Percentiles rank a stretch among this genome's conserved stretches.
phyloP scores from a whole-genome alignment of 2,113 vertebrate species.

The Clupea harengus region DNA sequence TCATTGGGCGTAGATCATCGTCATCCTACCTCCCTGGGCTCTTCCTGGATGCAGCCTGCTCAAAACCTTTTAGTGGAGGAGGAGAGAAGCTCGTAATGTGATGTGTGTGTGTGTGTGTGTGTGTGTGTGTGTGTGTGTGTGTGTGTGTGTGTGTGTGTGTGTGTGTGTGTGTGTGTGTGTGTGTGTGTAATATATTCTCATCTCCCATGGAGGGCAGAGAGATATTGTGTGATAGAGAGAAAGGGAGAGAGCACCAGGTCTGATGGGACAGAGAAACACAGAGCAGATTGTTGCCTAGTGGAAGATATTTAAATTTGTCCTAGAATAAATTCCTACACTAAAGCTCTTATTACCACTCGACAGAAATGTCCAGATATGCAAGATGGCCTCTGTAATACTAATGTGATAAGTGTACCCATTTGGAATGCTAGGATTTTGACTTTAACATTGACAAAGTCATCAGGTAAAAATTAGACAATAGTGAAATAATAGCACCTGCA shows the following conservation, averaged over 20 bases:
- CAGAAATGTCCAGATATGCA: neutral
- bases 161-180: constrained; percentile 5
- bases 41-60: neutral
- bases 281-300: neutral
- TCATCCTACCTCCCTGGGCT: neutral
- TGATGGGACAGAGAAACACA: neutral
- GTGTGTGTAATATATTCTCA: neutral
- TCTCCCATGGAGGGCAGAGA: neutral
- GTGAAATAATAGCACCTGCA: neutral
- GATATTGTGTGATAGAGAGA: neutral
- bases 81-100: neutral
- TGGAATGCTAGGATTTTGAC: neutral
- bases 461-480: neutral
- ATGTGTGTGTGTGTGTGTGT: neutral
- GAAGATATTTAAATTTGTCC: neutral
- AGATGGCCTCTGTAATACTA: neutral
- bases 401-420: neutral
- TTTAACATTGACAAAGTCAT: neutral
- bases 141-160: constrained; percentile 6
- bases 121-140: neutral
- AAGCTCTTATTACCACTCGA: neutral
- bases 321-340: neutral
- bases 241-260: neutral
- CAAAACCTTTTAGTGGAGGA: neutral
- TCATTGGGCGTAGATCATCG: neutral